phyloP scores from a whole-genome alignment of 2,113 vertebrate genomes.

The Pteruthius melanotis region DNA sequence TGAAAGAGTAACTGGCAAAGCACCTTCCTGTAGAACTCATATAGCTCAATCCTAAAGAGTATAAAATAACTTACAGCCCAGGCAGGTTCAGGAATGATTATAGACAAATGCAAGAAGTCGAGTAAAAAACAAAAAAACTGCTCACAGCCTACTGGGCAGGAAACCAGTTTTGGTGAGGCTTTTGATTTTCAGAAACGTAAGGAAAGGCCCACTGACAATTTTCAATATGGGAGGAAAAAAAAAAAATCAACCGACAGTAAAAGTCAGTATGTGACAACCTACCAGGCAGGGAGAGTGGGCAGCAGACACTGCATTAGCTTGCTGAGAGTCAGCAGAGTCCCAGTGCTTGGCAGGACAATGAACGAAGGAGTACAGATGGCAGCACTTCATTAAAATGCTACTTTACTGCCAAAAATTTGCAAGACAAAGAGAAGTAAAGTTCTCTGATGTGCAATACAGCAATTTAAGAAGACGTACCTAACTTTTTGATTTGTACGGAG shows the following conservation, averaged over 20 bases:
- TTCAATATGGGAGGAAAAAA: not conserved
- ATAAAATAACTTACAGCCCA: constrained; percentile 51
- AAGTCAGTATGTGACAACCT: not conserved
- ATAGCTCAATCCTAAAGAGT: constrained; percentile 40
- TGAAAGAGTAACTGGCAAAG: constrained; percentile 50
- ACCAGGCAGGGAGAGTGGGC: not conserved
- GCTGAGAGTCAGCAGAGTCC: constrained; percentile 8
- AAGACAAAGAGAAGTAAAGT: constrained; percentile 53
- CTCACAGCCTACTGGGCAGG: not conserved
- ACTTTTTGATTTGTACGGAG: constrained; percentile 41
- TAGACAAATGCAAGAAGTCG: not conserved
- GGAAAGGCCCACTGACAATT: not conserved
- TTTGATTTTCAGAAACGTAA: not conserved
- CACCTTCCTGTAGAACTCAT: constrained; percentile 26
- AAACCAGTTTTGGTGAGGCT: not conserved
- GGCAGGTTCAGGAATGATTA: constrained; percentile 28
- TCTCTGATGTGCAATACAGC: constrained; percentile 66
- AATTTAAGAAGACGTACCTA: constrained; percentile 67
- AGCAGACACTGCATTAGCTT: not conserved
- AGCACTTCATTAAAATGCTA: constrained; percentile 62
- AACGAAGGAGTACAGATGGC: constrained; percentile 39
- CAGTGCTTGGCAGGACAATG: constrained; percentile 9
- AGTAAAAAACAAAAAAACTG: not conserved
- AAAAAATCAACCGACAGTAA: not conserved
- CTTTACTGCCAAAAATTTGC: constrained; percentile 50